Evolutionary conservation across 2,113 vertebrate genomes (phyloP).

Genomic region (Prunella fulvescens): DNA sequence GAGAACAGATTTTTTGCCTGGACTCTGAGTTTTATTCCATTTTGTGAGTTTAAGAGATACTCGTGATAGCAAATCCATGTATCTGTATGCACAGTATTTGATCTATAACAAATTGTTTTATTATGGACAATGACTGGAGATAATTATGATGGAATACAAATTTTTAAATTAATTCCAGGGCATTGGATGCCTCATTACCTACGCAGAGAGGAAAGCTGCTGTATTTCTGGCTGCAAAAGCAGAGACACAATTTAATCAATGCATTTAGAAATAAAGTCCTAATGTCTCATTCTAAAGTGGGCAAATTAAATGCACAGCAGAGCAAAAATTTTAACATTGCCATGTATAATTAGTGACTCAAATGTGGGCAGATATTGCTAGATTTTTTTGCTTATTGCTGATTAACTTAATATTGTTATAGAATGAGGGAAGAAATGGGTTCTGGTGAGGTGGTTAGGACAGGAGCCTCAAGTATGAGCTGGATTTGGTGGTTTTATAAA

Average conservation of each 20-base stretch:
- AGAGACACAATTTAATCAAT: not conserved
- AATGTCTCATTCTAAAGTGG: conserved; percentile 1
- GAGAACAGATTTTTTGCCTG: not conserved
- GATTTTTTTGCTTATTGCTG: not conserved
- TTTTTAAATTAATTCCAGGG: not conserved
- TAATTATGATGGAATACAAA: not conserved
- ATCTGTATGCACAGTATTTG: not conserved
- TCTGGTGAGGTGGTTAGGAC: not conserved
- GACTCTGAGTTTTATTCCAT: not conserved
- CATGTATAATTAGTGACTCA: conserved; percentile 14
- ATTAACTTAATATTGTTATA: not conserved
- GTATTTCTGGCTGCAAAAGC: not conserved
- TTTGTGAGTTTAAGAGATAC: not conserved
- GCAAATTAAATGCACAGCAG: conserved; percentile 35
- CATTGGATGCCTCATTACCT: not conserved
- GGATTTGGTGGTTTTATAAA: conserved; percentile 18
- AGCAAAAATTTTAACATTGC: conserved; percentile 13
- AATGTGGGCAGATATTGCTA: conserved; percentile 37
- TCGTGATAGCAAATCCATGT: not conserved
- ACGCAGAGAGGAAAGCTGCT: not conserved
- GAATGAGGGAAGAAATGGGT: not conserved
- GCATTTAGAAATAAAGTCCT: conserved; percentile 5
- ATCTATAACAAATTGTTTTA: not conserved
- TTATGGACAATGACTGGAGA: not conserved
- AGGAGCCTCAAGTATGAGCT: not conserved